phyloP scores from a whole-genome alignment of 2,888 invertebrate species.

The Apotomis capreana region DNA sequence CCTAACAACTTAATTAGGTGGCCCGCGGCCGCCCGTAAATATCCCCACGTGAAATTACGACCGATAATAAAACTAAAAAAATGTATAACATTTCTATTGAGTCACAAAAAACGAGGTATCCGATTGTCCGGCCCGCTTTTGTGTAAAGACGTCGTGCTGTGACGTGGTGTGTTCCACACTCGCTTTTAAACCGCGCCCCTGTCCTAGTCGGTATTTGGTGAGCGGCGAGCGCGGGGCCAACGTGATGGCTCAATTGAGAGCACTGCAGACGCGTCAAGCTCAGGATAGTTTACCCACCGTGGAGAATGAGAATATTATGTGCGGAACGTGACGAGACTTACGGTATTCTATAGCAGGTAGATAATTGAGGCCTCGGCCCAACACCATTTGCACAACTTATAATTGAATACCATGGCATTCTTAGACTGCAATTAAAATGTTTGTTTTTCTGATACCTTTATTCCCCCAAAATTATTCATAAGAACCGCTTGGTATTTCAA shows the following conservation, averaged over 20 bases:
- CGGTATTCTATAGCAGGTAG: slow-evolving; percentile 49
- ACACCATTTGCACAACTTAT: slow-evolving; percentile 40
- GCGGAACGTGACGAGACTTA: slow-evolving; percentile 57
- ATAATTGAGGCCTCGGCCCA: slow-evolving; percentile 41
- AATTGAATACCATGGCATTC: slow-evolving; percentile 19
- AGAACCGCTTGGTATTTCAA: neutral
- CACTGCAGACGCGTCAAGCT: slow-evolving; percentile 37
- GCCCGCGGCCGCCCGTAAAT: slow-evolving; percentile 81
- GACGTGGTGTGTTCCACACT: slow-evolving; percentile 54
- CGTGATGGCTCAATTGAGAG: slow-evolving; percentile 47
- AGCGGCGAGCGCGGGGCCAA: slow-evolving; percentile 39
- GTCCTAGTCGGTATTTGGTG: slow-evolving; percentile 28
- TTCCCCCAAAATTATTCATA: neutral
- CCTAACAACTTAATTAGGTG: slow-evolving; percentile 83
- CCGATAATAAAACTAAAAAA: slow-evolving; percentile 82
- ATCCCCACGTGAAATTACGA: slow-evolving; percentile 81
- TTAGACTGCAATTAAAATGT: slow-evolving; percentile 6
- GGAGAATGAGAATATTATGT: slow-evolving; percentile 58
- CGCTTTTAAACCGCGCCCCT: slow-evolving; percentile 48
- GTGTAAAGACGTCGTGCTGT: slow-evolving; percentile 77
- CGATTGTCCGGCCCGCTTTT: slow-evolving; percentile 78
- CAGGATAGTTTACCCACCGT: slow-evolving; percentile 47
- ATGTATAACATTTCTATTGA: slow-evolving; percentile 82
- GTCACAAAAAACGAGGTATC: slow-evolving; percentile 77
- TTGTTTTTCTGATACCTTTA: neutral